Conservation (phyloP, 30 jellyfish, hydroid and myxozoan species). For the Aurelia aurita region DNA sequence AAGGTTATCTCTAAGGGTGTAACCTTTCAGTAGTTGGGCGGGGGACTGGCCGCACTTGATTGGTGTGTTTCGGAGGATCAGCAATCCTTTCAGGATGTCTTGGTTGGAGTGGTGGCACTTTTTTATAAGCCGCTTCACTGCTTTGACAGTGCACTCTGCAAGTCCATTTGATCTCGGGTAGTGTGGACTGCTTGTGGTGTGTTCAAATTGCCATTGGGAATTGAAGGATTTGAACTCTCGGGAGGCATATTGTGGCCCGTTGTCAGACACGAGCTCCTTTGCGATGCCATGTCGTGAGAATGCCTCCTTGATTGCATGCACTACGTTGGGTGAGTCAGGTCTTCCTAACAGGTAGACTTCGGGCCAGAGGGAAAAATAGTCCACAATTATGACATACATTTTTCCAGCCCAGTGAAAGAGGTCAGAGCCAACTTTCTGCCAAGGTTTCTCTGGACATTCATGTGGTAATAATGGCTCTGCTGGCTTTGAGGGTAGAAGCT, state of each 20-base stretch:
- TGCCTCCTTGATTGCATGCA: conserved; percentile 48
- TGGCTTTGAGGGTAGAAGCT: conserved; percentile 8
- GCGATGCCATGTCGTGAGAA: conserved; percentile 60
- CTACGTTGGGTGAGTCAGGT: conserved; percentile 23
- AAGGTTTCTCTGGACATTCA: conserved; percentile 35
- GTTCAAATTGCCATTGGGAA: conserved; percentile 31
- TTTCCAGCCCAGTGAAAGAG: conserved; percentile 45
- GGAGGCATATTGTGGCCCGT: conserved; percentile 50
- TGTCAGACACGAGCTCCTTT: conserved; percentile 55
- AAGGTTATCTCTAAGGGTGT: conserved; percentile 36
- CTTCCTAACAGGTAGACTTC: conserved; percentile 44
- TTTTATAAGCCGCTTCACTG: conserved; percentile 31
- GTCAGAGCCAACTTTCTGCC: conserved; percentile 28
- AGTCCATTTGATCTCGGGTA: conserved; percentile 52
- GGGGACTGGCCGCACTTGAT: conserved; percentile 50
- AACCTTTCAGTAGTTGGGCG: conserved; percentile 40
- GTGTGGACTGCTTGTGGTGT: conserved; percentile 63
- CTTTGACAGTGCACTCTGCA: conserved; percentile 38
- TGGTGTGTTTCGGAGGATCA: conserved; percentile 54
- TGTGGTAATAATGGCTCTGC: conserved; percentile 12
- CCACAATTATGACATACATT: conserved; percentile 24
- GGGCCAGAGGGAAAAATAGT: conserved; percentile 49
- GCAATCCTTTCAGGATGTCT: conserved; percentile 50
- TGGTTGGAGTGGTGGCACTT: conserved; percentile 54
- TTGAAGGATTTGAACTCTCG: conserved; percentile 3